Conservation (phyloP, 2,797 vertebrate genomes). For the Gorsachius magnificus region DNA sequence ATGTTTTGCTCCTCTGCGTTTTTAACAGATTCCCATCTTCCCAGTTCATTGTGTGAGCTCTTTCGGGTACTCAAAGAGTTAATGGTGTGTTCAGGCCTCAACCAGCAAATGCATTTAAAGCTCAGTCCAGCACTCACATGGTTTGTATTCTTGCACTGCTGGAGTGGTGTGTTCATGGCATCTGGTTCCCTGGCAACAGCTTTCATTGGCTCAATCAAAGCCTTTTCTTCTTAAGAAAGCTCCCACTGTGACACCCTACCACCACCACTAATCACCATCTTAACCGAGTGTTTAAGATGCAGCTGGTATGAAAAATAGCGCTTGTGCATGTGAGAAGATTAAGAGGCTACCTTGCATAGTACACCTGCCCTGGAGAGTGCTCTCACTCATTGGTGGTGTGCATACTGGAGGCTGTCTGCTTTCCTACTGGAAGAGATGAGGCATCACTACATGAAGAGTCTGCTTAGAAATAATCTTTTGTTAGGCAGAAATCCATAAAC, state of each 20-base stretch:
- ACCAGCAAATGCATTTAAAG: slow-evolving; percentile 70
- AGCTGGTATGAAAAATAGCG: slow-evolving; percentile 75
- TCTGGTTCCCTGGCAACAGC: slow-evolving; percentile 86
- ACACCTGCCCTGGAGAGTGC: slow-evolving; percentile 59
- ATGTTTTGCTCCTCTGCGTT: neutral
- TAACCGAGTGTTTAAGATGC: slow-evolving; percentile 74
- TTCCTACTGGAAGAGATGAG: neutral
- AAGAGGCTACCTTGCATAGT: slow-evolving; percentile 30
- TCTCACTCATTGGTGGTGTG: neutral
- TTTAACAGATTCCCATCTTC: neutral
- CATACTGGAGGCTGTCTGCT: neutral
- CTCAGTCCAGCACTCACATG: slow-evolving; percentile 73
- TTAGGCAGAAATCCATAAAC: slow-evolving; percentile 67
- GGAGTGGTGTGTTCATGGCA: slow-evolving; percentile 80
- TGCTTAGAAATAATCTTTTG: slow-evolving; percentile 68
- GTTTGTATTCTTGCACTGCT: slow-evolving; percentile 77
- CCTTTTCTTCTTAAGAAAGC: slow-evolving; percentile 82
- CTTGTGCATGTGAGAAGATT: slow-evolving; percentile 45
- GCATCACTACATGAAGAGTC: neutral
- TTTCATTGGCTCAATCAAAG: slow-evolving; percentile 83
- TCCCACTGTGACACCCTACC: slow-evolving; percentile 78
- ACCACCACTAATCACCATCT: slow-evolving; percentile 80
- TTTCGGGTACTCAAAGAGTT: slow-evolving; percentile 70
- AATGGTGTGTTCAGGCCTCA: slow-evolving; percentile 61
- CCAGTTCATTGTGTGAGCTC: neutral